Conservation (phyloP, 2,797 vertebrate species). For the Ispidina lecontei region DNA sequence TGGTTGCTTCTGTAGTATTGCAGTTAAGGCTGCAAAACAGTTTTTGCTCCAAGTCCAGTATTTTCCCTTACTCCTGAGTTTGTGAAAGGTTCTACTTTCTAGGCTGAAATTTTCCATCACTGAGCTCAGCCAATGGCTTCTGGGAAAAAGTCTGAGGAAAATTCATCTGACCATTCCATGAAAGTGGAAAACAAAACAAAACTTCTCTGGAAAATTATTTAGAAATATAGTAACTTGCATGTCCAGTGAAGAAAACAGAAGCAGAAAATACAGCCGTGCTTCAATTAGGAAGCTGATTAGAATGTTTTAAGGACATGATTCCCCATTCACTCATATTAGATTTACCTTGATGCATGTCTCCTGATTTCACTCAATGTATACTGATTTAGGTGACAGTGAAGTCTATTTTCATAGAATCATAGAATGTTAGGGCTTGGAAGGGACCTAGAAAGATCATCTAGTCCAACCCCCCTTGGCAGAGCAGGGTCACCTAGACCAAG, state of each 20-base stretch:
- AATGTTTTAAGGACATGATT: background rate
- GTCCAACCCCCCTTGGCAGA: no score
- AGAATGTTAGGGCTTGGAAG: no score
- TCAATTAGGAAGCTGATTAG: background rate
- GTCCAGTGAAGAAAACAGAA: background rate
- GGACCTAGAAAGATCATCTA: no score
- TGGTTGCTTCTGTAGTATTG: background rate
- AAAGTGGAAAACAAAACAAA: conserved; percentile 69
- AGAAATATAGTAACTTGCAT: background rate
- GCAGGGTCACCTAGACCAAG: no score
- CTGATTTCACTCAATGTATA: background rate
- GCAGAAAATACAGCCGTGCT: background rate
- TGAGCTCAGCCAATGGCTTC: conserved; percentile 76
- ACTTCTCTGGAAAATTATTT: conserved; percentile 41
- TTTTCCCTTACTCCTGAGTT: conserved; percentile 75
- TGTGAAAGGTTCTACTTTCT: conserved; percentile 79
- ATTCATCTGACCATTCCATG: conserved; percentile 73
- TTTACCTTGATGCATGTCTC: background rate
- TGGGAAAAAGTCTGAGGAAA: conserved; percentile 76
- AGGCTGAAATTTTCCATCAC: conserved; percentile 82
- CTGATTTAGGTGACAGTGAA: background rate
- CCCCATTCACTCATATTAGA: background rate
- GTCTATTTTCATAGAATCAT: background rate
- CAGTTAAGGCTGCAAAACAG: conserved; percentile 38
- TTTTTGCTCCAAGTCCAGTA: conserved; percentile 33